Evolutionary conservation across 2,888 invertebrate genomes (phyloP), one percentile per base, ranked within the genome.

Genomic region (Idaea dimidiata): DNA sequence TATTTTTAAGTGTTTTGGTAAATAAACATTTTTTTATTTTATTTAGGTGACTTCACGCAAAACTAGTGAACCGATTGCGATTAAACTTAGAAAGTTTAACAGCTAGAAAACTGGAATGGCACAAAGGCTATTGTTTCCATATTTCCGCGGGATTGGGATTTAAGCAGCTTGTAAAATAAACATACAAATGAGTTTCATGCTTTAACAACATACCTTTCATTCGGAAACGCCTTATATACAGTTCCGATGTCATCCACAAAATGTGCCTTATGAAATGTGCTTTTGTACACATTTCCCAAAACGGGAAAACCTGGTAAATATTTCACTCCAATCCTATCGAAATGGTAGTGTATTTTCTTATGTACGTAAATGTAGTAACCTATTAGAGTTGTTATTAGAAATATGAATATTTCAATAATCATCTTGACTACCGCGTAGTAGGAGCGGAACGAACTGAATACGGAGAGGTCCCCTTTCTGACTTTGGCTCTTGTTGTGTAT

Each of bases 161-260:
- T n/a, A n/a, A n/a, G n/a, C n/a, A n/a, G n/a, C n/a, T n/a, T n/a
- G n/a, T n/a, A n/a, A n/a, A n/a, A n/a, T n/a, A n/a, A n/a, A n/a
- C n/a, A n/a, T n/a, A n/a, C n/a, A n/a, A n/a, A n/a, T n/a, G n/a
- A n/a, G n/a, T n/a, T n/a, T n/a, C n/a, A n/a, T n/a, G n/a, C n/a
- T n/a, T n/a, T n/a, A n/a, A n/a, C n/a, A n/a, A 68, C 72, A 69
- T 65, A 80, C 82, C 72, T 79, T 67, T 87, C 86, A 65, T 79
- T 73, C 0, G 84, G 83, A 56, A 80, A 83, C 4, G 78, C 74
- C 18, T 62, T 73, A 54, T 83, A 82, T n/a, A n/a, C n/a, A 4
- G 78, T 70, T 0, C 63, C 73, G 0, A 83, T 60, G 17, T 83
- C 83, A 5, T 81, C 74, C 10, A 77, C 4, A 5, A 77, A 14